Evolutionary conservation across 2,888 invertebrate species (phyloP), one percentile per base, ranked within the genome.

Genomic region (Lacanobia oleracea): DNA sequence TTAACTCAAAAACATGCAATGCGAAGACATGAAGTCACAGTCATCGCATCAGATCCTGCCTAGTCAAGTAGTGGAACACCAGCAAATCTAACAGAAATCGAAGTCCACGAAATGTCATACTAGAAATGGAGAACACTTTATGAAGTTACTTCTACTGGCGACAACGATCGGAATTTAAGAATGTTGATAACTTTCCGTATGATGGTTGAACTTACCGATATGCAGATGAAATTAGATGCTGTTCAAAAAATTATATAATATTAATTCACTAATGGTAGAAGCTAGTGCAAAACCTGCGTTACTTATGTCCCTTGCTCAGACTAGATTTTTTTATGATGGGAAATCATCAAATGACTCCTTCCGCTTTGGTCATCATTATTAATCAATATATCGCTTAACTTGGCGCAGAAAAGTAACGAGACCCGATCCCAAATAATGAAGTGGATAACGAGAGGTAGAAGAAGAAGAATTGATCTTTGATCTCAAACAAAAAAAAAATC

Each of bases 11-110:
- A 93, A 43, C 79, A 96, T n/a, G 88, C 88, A 0, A 88, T 71
- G 65, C 85, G 91, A 18, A 95, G 95, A 1, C 95, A 96, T 65
- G 88, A 95, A 56, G 75, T 96, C 0, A 89, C 91, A 0, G 86
- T 94, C 0, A 81, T 94, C 2, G 93, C 95, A 1, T 65, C 95
- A 6, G 81, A 93, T 74, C 93, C 94, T 0, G 86, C 78, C 1
- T 91, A 84, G 18, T 72, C 84, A 3, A 83, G 87, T 50, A 87
- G 85, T 10, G 33, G 67, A 33, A 45, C 81, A 2, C 88, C 87
- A 6, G 45, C 27, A 4, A 94, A 93, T 68, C 82, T 92, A 0
- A 92, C 86, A 5, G 27, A 27, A 27, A 27, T 27, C 27, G 27
- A 27, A 1, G 93, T 92, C 0, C 86, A 91, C 23, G 87, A 90